Conservation (phyloP, 1,140 invertebrate species). For the Drosophila navojoa region DNA sequence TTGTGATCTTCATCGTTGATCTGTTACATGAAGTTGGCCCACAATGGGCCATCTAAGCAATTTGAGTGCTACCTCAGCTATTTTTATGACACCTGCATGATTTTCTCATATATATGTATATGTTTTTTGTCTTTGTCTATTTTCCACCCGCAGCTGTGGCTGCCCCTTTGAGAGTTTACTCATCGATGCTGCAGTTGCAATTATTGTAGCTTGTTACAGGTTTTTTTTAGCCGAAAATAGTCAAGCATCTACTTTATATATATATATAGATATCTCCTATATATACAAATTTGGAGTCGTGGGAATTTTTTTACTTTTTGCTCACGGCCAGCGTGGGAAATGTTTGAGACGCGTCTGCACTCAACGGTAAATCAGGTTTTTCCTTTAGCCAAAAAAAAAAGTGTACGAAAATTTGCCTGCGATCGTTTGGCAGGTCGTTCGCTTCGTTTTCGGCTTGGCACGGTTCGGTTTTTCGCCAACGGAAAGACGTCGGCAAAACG, state of each 20-base stretch:
- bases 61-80: slow-evolving; percentile 41
- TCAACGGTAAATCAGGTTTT: slow-evolving; percentile 78
- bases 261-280: slow-evolving; percentile 57
- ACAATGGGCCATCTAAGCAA: slow-evolving; percentile 31
- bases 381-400: slow-evolving; percentile 52
- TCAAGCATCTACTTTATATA: slow-evolving; percentile 32
- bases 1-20: slow-evolving; percentile 31
- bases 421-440: slow-evolving; percentile 62
- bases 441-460: slow-evolving; percentile 17
- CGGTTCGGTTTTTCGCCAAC: slow-evolving; percentile 11
- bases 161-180: slow-evolving; percentile 27
- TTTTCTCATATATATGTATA: slow-evolving; percentile 57
- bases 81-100: slow-evolving; percentile 80
- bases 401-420: slow-evolving; percentile 57
- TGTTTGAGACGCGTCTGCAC: slow-evolving; percentile 61
- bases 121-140: slow-evolving; percentile 1
- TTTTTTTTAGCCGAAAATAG: slow-evolving; percentile 63
- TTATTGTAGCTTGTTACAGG: slow-evolving; percentile 77
- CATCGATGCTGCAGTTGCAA: slow-evolving; percentile 60
- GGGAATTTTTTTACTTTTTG: slow-evolving; percentile 69
- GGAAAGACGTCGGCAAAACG: slow-evolving; percentile 24
- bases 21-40: slow-evolving; percentile 1
- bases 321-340: slow-evolving; percentile 72
- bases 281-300: slow-evolving; percentile 82
- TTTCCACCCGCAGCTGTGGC: slow-evolving; percentile 66